These are phyloP conservation scores for Hepsetus odoe DNA, from an alignment of 2,113 vertebrate species.

Conservation along the genomic window DNA sequence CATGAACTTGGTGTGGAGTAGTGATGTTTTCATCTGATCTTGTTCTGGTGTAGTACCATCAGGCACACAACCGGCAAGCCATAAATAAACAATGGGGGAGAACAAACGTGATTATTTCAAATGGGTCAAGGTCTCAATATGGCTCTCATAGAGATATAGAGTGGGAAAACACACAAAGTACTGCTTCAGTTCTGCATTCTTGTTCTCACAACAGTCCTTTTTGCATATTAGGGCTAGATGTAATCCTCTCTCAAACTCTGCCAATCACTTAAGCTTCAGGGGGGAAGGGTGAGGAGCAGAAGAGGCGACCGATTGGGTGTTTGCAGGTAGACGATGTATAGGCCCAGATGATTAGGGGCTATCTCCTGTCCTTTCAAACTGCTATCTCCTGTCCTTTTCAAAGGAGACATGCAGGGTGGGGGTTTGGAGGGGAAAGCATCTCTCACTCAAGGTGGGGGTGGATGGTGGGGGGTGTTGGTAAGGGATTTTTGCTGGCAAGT, in stretches of 20 bases:
- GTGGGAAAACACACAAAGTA: not conserved
- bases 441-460: constrained; percentile 69
- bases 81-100: not conserved
- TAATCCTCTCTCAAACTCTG: constrained; percentile 22
- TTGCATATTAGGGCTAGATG: constrained; percentile 21
- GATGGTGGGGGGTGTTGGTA: constrained; percentile 54
- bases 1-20: not conserved
- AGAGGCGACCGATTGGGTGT: constrained; percentile 59
- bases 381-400: constrained; percentile 79
- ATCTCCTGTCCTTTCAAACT: constrained; percentile 77
- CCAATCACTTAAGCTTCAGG: constrained; percentile 9
- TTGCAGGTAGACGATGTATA: constrained; percentile 76
- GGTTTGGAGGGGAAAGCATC: constrained; percentile 65
- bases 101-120: not conserved
- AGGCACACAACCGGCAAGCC: not conserved
- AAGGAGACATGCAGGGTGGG: constrained; percentile 62
- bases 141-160: not conserved
- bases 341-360: constrained; percentile 75
- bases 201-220: not conserved
- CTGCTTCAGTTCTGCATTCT: not conserved
- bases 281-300: constrained; percentile 43
- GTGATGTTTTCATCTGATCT: not conserved
- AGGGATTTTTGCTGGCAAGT: constrained; percentile 64
- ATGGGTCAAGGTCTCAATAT: not conserved
- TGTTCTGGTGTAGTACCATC: not conserved